phyloP scores from a whole-genome alignment of 2,797 vertebrate species.

The Potorous gilbertii region DNA sequence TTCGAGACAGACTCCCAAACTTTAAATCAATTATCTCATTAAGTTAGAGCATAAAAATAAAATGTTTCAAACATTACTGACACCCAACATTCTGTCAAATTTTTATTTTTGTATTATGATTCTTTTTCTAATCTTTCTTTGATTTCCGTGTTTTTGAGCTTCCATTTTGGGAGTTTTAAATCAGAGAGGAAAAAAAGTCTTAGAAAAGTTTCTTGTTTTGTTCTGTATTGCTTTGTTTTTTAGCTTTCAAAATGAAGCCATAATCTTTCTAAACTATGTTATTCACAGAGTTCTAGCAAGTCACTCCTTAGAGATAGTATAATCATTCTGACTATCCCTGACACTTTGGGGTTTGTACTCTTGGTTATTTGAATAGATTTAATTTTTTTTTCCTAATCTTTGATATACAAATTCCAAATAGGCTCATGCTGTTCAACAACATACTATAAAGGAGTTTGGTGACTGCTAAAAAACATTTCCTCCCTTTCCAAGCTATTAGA shows the following conservation, averaged over 20 bases:
- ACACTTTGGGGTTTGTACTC: neutral
- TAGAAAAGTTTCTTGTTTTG: neutral
- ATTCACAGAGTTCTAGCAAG: neutral
- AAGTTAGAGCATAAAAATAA: neutral
- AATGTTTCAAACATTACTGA: neutral
- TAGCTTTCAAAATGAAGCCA: neutral
- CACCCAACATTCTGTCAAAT: neutral
- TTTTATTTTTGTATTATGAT: conserved; percentile 9
- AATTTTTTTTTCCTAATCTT: neutral
- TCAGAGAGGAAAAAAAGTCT: neutral
- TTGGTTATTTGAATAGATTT: neutral
- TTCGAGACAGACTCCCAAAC: neutral
- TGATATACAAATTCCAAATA: neutral
- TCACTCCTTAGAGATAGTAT: neutral
- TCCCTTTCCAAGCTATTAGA: neutral
- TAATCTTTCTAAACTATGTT: neutral
- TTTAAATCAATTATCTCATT: neutral
- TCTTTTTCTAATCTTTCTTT: conserved; percentile 35
- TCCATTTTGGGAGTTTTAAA: conserved; percentile 18
- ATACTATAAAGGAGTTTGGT: neutral
- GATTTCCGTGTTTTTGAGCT: neutral
- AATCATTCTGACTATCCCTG: neutral
- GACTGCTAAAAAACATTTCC: neutral
- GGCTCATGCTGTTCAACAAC: neutral
- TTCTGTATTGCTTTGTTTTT: neutral